phyloP scores from a whole-genome alignment of 1,140 invertebrate species.

The Uloborus diversus region DNA sequence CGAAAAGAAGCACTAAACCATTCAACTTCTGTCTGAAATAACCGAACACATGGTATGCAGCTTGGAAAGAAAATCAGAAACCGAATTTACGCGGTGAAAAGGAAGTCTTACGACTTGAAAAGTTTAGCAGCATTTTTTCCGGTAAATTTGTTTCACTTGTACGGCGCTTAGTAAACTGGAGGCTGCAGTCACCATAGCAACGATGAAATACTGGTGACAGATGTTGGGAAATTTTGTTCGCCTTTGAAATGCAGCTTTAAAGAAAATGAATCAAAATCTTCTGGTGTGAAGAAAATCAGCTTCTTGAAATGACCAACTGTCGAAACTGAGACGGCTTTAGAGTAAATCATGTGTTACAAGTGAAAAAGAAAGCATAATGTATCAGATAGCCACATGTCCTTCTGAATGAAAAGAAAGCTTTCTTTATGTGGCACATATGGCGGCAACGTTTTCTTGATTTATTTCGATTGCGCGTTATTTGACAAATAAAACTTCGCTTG shows the following conservation, averaged over 20 bases:
- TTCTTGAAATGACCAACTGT: neutral
- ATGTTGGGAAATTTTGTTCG: constrained; percentile 19
- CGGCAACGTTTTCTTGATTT: too few species aligned
- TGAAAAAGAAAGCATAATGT: neutral
- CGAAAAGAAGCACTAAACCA: constrained; percentile 21
- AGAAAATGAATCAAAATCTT: constrained; percentile 20
- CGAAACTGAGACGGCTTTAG: neutral
- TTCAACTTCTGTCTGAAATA: constrained; percentile 31
- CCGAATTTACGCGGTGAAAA: constrained; percentile 17
- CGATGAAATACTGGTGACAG: constrained; percentile 30
- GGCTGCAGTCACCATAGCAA: constrained; percentile 17
- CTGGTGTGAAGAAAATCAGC: constrained; percentile 25
- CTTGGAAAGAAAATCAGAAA: constrained; percentile 36
- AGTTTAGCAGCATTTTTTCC: constrained; percentile 42
- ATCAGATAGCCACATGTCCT: too few species aligned
- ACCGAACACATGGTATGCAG: constrained; percentile 2
- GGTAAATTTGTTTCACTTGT: constrained; percentile 37
- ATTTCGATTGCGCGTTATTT: too few species aligned
- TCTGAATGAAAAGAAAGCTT: too few species aligned
- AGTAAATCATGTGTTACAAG: constrained; percentile 3
- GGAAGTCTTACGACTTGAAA: constrained; percentile 33
- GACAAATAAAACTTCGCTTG: too few species aligned
- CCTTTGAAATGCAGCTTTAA: constrained; percentile 37
- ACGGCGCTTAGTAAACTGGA: constrained; percentile 15
- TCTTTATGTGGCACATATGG: too few species aligned